Base-by-base conservation (phyloP, 2,113 vertebrate species). In the Muntiacus reevesi region DNA sequence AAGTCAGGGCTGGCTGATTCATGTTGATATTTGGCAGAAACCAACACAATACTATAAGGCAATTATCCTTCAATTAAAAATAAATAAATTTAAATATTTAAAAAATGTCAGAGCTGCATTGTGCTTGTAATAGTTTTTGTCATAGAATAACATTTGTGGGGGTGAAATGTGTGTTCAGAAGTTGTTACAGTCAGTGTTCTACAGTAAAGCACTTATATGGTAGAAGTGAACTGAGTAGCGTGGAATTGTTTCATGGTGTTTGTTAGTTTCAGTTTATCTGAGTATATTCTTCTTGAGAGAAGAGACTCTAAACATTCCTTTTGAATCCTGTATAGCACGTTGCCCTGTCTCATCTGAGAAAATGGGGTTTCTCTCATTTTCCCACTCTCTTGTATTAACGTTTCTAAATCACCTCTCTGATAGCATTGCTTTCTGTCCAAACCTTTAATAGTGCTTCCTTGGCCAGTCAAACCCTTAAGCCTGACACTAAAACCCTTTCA, bases 401-500 rank as follows among this genome's bases (percentile, higher is more conserved):
- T 59, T 96, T 94, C 54, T 62, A 54, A 93, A 62, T 57, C 27
- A 82, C 16, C 94, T 92, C 28, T 97, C 87, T 50, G 33, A 91
- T 90, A 78, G 54, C 36, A 91, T 87, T 12, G 57, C 60, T 97
- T 94, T 94, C 54, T 95, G 40, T 67, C 43, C 59, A 85, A 94
- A 91, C 19, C 87, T 67, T 88, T 91, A 85, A 81, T 91, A n/a
- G n/a, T 64, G 17, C 21, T 76, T 93, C 71, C 47, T n/a, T 93
- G 45, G 45, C 33, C 36, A 87, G n/a, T 85, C 88, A 94, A 76
- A 92, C 17, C n/a, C 40, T 94, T 94, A 50, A 88, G 40, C 64
- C 45, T 94, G 25, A 87, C 33, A 79, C 23, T 86, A 78, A 97
- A 93, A 74, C 28, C 15, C 89, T 98, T 97, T 86, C 3, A 83